Conservation (phyloP, 1,140 invertebrate genomes). For the Hyposmocoma kahamanoa region DNA sequence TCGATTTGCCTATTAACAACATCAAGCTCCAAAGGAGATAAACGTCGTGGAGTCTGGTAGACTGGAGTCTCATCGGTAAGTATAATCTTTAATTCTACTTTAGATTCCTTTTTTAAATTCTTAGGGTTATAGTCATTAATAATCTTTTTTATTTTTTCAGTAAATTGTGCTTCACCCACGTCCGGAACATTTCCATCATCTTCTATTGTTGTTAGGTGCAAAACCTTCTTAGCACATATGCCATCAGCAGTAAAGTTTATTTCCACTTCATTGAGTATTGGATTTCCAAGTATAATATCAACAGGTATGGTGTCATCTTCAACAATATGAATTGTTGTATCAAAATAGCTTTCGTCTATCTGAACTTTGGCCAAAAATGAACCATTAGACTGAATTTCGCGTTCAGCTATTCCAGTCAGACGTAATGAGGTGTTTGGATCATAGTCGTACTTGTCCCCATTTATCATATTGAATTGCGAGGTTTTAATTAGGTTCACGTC, state of each 20-base stretch:
- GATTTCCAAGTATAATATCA: conserved; percentile 13
- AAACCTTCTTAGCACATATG: conserved; percentile 10
- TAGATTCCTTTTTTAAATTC: conserved; percentile 1
- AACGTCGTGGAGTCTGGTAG: conserved; percentile 25
- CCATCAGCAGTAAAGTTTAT: conserved; percentile 11
- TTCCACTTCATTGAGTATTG: conserved; percentile 16
- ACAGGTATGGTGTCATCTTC: conserved; percentile 19
- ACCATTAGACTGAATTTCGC: conserved; percentile 11
- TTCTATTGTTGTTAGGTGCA: conserved; percentile 2
- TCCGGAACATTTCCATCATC: conserved; percentile 1
- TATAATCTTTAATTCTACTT: conserved; percentile 25
- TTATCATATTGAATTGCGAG: conserved; percentile 5
- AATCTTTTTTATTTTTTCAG: conserved; percentile 10
- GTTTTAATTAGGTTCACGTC: conserved; percentile 14
- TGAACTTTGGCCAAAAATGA: conserved; percentile 8
- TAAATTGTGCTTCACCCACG: conserved; percentile 6
- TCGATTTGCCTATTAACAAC: conserved; percentile 29
- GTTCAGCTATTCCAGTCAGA: conserved; percentile 12
- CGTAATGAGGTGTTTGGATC: background rate
- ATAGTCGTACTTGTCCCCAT: background rate
- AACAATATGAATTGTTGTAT: conserved; percentile 14
- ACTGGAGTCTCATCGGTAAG: conserved; percentile 26
- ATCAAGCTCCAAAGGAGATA: conserved; percentile 24
- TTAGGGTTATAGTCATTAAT: conserved; percentile 6
- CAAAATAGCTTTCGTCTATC: conserved; percentile 13